Conservation (phyloP, 1,140 invertebrate genomes). For the Drosophila sulfurigaster region DNA sequence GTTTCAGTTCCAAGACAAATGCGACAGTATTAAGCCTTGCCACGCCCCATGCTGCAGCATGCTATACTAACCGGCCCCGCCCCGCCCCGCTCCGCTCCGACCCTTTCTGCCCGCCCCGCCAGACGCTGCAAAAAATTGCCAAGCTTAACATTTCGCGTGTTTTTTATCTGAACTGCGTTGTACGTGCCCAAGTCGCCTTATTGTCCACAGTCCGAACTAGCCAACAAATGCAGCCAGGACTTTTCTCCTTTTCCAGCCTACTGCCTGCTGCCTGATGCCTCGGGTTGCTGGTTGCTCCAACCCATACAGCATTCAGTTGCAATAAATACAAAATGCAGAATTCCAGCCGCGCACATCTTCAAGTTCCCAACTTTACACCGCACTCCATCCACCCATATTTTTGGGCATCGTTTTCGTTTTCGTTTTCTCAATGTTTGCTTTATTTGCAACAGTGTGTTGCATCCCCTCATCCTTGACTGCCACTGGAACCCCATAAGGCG, state of each 20-base stretch:
- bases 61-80: conserved; percentile 8
- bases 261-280: not conserved
- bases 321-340: conserved; percentile 82
- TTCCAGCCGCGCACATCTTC: conserved; percentile 68
- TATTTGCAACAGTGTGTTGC: conserved; percentile 23
- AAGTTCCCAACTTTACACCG: conserved; percentile 46
- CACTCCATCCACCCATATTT: conserved; percentile 10
- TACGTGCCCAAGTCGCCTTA: conserved; percentile 77
- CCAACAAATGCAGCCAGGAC: conserved; percentile 58
- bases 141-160: conserved; percentile 81
- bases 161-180: conserved; percentile 52
- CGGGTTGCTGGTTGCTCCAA: not conserved
- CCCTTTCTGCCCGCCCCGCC: conserved; percentile 14
- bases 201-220: conserved; percentile 46
- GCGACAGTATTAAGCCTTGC: conserved; percentile 77
- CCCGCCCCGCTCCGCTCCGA: no score
- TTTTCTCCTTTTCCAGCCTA: conserved; percentile 15
- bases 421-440: conserved; percentile 44
- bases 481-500: conserved; percentile 59
- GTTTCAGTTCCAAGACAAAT: conserved; percentile 81
- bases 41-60: conserved; percentile 28
- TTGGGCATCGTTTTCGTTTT: conserved; percentile 28
- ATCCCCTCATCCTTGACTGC: conserved; percentile 2
- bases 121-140: conserved; percentile 75
- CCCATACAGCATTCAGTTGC: conserved; percentile 42